phyloP scores from a whole-genome alignment of 1,140 invertebrate species.

The Leptinotarsa undecemlineata region DNA sequence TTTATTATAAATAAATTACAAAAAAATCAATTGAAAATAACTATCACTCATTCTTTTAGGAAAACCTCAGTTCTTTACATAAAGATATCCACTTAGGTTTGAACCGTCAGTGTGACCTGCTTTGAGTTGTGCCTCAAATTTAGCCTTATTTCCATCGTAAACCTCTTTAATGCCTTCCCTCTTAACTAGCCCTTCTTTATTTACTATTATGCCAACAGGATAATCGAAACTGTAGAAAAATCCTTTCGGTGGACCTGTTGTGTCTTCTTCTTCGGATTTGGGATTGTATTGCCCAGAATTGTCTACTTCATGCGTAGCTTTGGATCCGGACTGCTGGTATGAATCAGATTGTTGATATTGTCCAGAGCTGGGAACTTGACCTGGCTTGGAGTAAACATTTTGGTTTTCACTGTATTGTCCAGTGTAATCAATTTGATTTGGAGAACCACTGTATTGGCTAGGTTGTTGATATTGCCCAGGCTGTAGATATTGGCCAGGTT shows the following conservation, averaged over 20 bases:
- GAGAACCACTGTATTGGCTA: constrained; percentile 10
- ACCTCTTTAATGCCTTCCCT: constrained; percentile 41
- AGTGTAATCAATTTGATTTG: constrained; percentile 30
- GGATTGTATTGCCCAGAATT: constrained; percentile 27
- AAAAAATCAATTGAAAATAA: background rate
- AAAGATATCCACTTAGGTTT: constrained; percentile 9
- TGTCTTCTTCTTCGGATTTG: constrained; percentile 50
- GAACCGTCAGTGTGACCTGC: constrained; percentile 12
- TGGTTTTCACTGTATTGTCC: constrained; percentile 31
- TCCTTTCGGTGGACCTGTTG: constrained; percentile 64
- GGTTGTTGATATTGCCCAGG: constrained; percentile 26
- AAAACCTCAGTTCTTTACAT: constrained; percentile 8
- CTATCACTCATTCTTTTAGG: background rate
- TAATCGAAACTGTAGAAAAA: constrained; percentile 71
- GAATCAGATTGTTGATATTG: constrained; percentile 20
- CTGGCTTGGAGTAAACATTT: constrained; percentile 11
- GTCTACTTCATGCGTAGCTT: constrained; percentile 20
- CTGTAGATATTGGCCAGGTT: background rate
- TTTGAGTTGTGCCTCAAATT: constrained; percentile 47
- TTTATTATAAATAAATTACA: background rate
- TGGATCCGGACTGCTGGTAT: constrained; percentile 1
- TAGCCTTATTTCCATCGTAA: constrained; percentile 54
- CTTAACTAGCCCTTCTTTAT: constrained; percentile 54
- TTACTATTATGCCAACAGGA: constrained; percentile 63
- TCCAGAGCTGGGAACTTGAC: constrained; percentile 7